Base-by-base conservation (phyloP, 2,888 invertebrate genomes). In the Cataglyphis livida region DNA sequence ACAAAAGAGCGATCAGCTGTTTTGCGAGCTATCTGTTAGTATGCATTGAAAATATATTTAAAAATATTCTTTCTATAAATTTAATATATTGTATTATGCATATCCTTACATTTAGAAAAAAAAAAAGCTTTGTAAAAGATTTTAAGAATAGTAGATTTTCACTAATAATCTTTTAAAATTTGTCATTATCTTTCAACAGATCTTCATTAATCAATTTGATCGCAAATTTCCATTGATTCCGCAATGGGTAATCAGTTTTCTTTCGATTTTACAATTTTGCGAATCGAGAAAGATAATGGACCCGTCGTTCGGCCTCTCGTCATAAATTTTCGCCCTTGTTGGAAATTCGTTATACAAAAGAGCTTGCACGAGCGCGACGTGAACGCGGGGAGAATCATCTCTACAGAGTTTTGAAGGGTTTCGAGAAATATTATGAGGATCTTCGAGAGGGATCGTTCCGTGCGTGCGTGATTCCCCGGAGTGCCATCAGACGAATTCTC, bases 361-460 rank as follows among this genome's bases (percentile, higher is more conserved):
- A 62, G 35, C 6, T 35, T 4, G 73, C 61, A 61, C 35, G 61
- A 44, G 38, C 79, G 54, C 12, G 54, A 12, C 21, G 79, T 51
- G 21, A 21, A 51, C 28, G 38, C 35, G 61, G 64, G 65, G 73
- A 38, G 51, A 84, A 87, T 75, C 83, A 82, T 81, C 51, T 79
- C 78, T 81, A 21, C 38, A 82, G 83, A 87, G 87, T 89, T 88
- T 85, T 51, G 85, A 79, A 73, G 90, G 87, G 84, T 87, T 85
- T 82, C 84, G 61, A 76, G 85, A 83, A 89, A 89, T 85, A 87
- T 89, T 87, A 87, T 83, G 87, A 85, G 89, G 85, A 87, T 85
- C 84, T 64, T 48, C 57, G 76, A 32, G 82, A 41, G 64, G 66
- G 62, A 73, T 81, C 68, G 62, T 82, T 61, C 74, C 64, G 70